Evolutionary conservation across 2,797 vertebrate species (phyloP).

Genomic region (Austrolebias charrua): DNA sequence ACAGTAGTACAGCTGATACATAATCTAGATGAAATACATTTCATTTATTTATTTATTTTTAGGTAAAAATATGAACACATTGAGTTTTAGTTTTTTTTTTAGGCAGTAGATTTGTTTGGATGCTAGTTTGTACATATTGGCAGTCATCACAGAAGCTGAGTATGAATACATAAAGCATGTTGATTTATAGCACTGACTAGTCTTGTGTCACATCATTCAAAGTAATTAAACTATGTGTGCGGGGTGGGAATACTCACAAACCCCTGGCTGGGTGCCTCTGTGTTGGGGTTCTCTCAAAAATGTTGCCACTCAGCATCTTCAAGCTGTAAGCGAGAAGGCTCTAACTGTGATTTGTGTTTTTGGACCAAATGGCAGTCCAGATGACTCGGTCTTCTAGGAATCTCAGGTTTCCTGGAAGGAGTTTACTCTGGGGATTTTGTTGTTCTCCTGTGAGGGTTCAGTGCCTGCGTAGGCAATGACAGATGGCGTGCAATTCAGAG

Average conservation of each 20-base stretch:
- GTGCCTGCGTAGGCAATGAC: too few relatives aligned
- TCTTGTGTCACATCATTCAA: background rate
- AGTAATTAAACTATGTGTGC: background rate
- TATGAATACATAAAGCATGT: background rate
- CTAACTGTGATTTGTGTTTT: too few relatives aligned
- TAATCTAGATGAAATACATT: background rate
- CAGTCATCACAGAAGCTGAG: background rate
- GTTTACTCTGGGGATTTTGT: too few relatives aligned
- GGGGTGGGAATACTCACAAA: background rate
- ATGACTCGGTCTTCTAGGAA: too few relatives aligned
- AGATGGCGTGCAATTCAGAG: too few relatives aligned
- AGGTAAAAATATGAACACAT: background rate
- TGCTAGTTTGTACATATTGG: background rate
- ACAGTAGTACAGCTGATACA: too few relatives aligned
- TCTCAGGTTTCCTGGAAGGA: too few relatives aligned
- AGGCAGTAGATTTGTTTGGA: background rate
- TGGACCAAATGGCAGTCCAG: too few relatives aligned
- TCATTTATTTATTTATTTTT: background rate
- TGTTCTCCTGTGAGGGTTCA: too few relatives aligned
- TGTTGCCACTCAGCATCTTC: too few relatives aligned
- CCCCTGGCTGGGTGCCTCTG: background rate
- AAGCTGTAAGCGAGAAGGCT: too few relatives aligned
- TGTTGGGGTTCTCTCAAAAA: too few relatives aligned
- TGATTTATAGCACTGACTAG: background rate
- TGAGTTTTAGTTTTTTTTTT: background rate